Percentiles rank a stretch among this genome's conserved stretches.
Evolutionary conservation across 2,113 vertebrate species (phyloP).

Genomic region (Mesocricetus auratus): DNA sequence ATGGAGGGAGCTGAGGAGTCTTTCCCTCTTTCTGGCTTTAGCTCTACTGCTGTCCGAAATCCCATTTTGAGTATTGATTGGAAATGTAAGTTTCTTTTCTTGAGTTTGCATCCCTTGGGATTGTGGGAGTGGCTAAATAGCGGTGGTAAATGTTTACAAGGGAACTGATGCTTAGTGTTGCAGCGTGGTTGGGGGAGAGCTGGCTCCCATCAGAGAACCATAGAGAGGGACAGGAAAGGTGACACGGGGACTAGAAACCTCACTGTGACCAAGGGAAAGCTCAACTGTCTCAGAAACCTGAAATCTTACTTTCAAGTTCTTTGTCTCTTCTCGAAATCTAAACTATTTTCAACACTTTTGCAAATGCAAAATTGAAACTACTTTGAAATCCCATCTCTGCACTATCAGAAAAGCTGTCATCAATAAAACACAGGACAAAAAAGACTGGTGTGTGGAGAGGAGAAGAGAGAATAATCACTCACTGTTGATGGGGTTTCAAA

Average conservation of each 20-base stretch:
- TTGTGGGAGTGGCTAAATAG: neutral
- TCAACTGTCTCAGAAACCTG: neutral
- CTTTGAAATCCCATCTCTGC: neutral
- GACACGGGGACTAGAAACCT: neutral
- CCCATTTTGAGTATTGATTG: neutral
- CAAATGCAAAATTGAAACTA: neutral
- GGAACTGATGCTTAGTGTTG: neutral
- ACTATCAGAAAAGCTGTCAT: neutral
- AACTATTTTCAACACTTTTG: neutral
- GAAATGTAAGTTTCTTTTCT: slow-evolving; percentile 13
- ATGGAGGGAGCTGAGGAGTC: neutral
- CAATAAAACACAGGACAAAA: neutral
- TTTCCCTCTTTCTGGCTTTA: neutral
- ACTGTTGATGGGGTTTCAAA: neutral
- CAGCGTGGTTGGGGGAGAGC: accelerated
- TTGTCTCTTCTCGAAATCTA: neutral
- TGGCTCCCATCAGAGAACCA: neutral
- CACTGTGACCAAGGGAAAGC: neutral
- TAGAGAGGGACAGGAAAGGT: neutral
- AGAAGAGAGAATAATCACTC: no score
- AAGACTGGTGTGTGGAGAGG: no score
- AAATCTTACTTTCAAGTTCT: neutral
- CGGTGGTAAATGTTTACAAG: neutral
- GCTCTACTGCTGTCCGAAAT: neutral
- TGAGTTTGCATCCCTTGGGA: neutral